Evolutionary conservation across 2,888 invertebrate species (phyloP).

Genomic region (Trimorus sp.): DNA sequence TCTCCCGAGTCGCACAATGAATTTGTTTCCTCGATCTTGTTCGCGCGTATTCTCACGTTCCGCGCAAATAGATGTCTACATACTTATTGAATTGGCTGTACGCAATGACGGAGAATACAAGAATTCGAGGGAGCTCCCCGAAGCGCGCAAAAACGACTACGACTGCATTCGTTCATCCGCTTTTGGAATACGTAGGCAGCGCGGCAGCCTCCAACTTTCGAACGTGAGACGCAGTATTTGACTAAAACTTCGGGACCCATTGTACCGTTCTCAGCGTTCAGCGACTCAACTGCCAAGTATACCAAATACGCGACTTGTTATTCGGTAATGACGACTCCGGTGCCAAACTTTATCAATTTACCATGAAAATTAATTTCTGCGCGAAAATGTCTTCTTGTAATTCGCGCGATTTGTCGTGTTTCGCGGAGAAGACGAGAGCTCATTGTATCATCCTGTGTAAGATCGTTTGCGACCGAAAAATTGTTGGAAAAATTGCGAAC

Average conservation of each 20-base stretch:
- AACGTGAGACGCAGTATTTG: conserved; percentile 56
- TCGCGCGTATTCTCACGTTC: conserved; percentile 31
- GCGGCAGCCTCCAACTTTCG: conserved; percentile 37
- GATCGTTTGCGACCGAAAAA: no score
- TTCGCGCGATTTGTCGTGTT: no score
- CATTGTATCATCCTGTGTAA: no score
- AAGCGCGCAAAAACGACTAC: conserved; percentile 49
- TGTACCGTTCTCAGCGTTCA: conserved; percentile 50
- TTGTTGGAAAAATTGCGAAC: no score
- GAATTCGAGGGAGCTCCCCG: conserved; percentile 49
- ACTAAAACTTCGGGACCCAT: conserved; percentile 54
- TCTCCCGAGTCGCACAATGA: conserved; percentile 8
- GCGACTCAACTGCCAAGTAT: conserved; percentile 44
- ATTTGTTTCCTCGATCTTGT: conserved; percentile 24
- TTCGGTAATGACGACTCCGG: conserved; percentile 34
- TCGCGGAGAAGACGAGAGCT: no score
- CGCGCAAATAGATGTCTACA: conserved; percentile 35
- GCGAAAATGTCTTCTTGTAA: neutral
- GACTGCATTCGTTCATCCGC: conserved; percentile 54
- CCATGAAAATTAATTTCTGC: conserved; percentile 13
- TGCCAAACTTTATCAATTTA: conserved; percentile 42
- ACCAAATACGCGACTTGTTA: conserved; percentile 53
- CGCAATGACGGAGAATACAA: conserved; percentile 56
- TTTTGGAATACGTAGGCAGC: conserved; percentile 55
- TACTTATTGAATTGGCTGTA: conserved; percentile 49